A percentile compares a stretch with the other conserved stretches of the same genome.
Conservation (phyloP, 2,888 invertebrate species). For the Onchidella celtica region DNA sequence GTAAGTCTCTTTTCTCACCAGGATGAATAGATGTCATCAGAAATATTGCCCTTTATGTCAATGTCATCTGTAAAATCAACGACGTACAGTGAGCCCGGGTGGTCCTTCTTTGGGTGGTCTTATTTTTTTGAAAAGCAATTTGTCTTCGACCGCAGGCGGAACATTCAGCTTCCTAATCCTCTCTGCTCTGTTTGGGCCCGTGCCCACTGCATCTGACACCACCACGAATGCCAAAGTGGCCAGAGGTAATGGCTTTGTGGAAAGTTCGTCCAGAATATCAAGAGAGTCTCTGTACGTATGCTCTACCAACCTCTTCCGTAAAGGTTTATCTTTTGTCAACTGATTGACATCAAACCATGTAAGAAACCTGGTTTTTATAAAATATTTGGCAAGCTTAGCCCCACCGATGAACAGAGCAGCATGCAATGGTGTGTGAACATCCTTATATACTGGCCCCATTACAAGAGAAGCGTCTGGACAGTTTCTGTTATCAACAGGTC, state of each 20-base stretch:
- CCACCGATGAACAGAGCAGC: constrained; percentile 6
- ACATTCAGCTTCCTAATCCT: not conserved
- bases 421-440: not conserved
- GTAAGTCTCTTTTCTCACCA: no score
- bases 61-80: no score
- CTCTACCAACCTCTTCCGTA: not conserved
- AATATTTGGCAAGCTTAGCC: not conserved
- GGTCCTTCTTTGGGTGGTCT: no score
- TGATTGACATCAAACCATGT: not conserved
- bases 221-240: not conserved
- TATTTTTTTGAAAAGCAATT: constrained; percentile 23
- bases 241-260: constrained; percentile 3
- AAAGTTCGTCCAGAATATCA: not conserved
- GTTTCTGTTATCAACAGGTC: not conserved
- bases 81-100: no score
- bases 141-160: constrained; percentile 15
- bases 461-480: no score
- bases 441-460: not conserved
- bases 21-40: no score
- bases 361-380: constrained; percentile 1
- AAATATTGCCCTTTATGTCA: no score
- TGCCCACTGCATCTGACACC: constrained; percentile 19
- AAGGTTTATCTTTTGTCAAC: not conserved
- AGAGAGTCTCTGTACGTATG: not conserved
- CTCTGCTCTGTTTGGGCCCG: not conserved